These are phyloP conservation scores for Astyanax mexicanus DNA, from an alignment of 2,797 vertebrate species.

Conservation along the genomic window DNA sequence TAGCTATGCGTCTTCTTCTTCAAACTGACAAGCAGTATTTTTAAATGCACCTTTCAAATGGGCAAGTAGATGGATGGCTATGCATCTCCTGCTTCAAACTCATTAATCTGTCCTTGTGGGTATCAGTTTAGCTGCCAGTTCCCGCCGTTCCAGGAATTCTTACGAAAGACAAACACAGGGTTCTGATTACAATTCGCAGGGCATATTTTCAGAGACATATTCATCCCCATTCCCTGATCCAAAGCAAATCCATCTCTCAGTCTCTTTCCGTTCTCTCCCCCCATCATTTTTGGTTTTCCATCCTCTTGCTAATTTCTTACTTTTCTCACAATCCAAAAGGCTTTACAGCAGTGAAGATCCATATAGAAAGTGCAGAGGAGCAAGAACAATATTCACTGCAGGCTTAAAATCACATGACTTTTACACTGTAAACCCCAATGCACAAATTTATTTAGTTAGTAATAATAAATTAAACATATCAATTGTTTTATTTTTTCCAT, in stretches of 20 bases:
- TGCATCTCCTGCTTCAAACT: not conserved
- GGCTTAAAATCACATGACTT: not conserved
- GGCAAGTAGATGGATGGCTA: not conserved
- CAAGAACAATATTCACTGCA: constrained; percentile 1
- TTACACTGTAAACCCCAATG: no score
- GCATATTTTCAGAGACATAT: not conserved
- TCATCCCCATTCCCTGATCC: constrained; percentile 13
- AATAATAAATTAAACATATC: no score
- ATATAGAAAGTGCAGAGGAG: constrained; percentile 10
- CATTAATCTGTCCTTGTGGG: constrained; percentile 1
- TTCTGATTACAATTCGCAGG: not conserved
- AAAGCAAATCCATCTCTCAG: constrained; percentile 26
- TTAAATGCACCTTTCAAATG: not conserved
- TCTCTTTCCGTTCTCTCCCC: constrained; percentile 14
- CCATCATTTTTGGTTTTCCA: constrained; percentile 17
- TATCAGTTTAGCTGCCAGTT: not conserved
- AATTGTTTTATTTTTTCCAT: no score
- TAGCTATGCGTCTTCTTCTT: not conserved
- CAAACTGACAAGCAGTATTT: not conserved
- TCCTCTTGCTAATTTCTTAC: constrained; percentile 14
- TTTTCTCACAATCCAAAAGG: constrained; percentile 17
- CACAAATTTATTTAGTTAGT: no score
- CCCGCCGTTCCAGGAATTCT: not conserved
- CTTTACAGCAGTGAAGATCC: not conserved
- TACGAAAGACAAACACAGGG: constrained; percentile 1